Conservation (phyloP, 2,888 invertebrate genomes). For the Saturnia japonica region DNA sequence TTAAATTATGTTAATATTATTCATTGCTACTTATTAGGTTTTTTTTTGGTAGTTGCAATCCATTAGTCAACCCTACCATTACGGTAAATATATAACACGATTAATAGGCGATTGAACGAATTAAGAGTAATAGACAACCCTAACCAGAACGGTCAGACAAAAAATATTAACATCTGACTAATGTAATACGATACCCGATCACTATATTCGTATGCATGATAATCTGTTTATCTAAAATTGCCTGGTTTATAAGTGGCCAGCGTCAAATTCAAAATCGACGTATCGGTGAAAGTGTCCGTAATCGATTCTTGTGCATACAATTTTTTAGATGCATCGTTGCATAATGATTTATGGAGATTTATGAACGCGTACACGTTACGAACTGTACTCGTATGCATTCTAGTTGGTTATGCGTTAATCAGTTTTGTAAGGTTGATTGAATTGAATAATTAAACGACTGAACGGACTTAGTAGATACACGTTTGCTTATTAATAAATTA, state of each 20-base stretch:
- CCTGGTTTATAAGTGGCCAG: constrained; percentile 53
- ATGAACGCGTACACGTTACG: neutral
- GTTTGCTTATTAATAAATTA: neutral
- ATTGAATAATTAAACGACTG: constrained; percentile 5
- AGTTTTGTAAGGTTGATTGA: constrained; percentile 5
- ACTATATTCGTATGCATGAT: constrained; percentile 56
- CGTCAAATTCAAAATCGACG: constrained; percentile 38
- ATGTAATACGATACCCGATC: constrained; percentile 60
- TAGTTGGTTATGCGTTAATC: constrained; percentile 6
- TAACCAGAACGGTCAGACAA: constrained; percentile 31
- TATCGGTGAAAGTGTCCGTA: constrained; percentile 64
- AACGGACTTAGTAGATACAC: neutral
- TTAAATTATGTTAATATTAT: no score
- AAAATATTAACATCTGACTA: constrained; percentile 54
- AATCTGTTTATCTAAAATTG: constrained; percentile 67
- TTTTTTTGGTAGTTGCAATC: no score
- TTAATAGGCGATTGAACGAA: neutral
- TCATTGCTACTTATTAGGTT: no score
- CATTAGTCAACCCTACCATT: no score
- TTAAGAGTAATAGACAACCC: neutral
- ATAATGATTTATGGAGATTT: constrained; percentile 53
- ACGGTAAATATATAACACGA: neutral
- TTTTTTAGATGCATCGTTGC: constrained; percentile 53
- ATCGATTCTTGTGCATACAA: constrained; percentile 57
- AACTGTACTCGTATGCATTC: neutral